Percentiles rank a stretch among this genome's conserved stretches.
Conservation (phyloP, 2,797 vertebrate species). For the Remorina albescens region DNA sequence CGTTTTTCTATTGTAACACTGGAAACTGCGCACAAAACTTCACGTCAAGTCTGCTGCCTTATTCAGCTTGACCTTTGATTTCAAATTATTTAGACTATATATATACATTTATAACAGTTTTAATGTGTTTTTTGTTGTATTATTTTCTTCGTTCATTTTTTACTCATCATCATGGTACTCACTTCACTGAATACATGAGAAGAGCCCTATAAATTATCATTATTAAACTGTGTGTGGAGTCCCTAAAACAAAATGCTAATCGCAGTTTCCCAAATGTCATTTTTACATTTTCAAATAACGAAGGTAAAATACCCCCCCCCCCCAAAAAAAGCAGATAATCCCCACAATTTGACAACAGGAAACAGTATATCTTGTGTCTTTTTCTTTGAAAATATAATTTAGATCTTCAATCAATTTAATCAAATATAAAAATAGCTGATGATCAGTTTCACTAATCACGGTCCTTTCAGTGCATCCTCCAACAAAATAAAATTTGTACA, state of each 20-base stretch:
- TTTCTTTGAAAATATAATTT: background rate
- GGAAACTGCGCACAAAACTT: background rate
- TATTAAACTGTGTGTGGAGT: no score
- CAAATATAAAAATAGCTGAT: no score
- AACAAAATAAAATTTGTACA: no score
- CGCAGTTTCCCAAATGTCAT: background rate
- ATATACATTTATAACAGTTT: no score
- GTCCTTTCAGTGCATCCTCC: no score
- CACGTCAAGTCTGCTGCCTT: background rate
- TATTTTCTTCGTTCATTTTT: no score
- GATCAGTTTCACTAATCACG: background rate
- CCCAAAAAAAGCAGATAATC: background rate
- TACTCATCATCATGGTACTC: no score
- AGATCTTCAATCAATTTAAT: background rate
- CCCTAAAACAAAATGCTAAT: no score
- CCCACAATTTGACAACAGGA: background rate
- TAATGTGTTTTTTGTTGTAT: no score
- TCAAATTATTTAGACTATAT: background rate
- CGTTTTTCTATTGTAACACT: background rate
- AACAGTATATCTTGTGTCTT: background rate
- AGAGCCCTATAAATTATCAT: no score
- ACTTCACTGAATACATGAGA: no score
- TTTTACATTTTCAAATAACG: background rate
- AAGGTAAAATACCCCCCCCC: no score
- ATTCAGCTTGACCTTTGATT: background rate